phyloP scores from a whole-genome alignment of 2,797 vertebrate genomes.

The Xiphorhynchus erythropygius region DNA sequence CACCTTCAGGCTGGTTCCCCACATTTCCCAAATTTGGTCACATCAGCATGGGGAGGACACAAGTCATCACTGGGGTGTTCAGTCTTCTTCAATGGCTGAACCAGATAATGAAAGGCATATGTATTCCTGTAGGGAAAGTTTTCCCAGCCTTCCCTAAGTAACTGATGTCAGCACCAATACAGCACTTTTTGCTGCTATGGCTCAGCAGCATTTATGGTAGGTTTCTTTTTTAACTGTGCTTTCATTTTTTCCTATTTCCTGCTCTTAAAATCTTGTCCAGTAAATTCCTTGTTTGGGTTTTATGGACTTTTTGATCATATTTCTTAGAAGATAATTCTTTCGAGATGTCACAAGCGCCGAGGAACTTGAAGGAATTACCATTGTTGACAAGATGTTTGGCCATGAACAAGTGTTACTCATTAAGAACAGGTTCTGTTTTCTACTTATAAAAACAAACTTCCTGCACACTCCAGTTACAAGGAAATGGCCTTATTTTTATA shows the following conservation, averaged over 20 bases:
- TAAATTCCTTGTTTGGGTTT: constrained; percentile 55
- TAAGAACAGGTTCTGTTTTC: constrained; percentile 55
- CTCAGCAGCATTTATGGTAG: constrained; percentile 16
- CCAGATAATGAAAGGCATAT: constrained; percentile 34
- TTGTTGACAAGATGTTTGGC: constrained; percentile 62
- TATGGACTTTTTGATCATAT: constrained; percentile 57
- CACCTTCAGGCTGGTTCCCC: background rate
- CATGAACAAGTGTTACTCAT: constrained; percentile 65
- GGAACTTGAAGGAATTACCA: constrained; percentile 36
- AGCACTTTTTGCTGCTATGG: background rate
- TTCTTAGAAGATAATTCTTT: constrained; percentile 65
- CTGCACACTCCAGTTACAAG: constrained; percentile 41
- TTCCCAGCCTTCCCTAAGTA: constrained; percentile 33
- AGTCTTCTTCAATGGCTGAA: background rate
- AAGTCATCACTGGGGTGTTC: background rate
- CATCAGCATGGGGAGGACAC: background rate
- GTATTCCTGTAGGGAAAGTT: background rate
- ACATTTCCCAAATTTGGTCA: background rate
- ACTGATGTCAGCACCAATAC: constrained; percentile 30
- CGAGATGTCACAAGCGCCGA: constrained; percentile 1
- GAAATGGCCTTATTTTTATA: constrained; percentile 55
- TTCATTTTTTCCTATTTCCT: constrained; percentile 56
- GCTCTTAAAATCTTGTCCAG: constrained; percentile 47
- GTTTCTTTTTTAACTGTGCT: constrained; percentile 25
- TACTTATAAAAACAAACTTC: constrained; percentile 60